Base-by-base conservation (phyloP, 2,797 vertebrate genomes). In the Lepidocolaptes lacrymiger region DNA sequence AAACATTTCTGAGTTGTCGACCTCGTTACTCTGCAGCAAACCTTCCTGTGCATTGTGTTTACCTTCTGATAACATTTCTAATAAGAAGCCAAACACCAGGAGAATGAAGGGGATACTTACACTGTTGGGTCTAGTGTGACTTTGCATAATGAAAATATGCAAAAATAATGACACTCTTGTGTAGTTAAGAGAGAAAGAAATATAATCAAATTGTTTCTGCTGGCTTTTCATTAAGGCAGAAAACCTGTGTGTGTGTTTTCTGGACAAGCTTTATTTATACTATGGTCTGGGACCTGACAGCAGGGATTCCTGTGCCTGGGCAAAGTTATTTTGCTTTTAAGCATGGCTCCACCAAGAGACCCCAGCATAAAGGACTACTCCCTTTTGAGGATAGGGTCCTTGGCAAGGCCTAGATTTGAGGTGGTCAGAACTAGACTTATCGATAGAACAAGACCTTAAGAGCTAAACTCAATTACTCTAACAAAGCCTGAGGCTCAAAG, bases 1-100 rank as follows among this genome's bases (percentile, higher is more conserved):
- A 97, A 97, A 97, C 77, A 97, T 94, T 93, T 97, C 95, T 95
- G 84, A 85, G 82, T 81, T 94, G 92, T 95, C 4, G 8, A 95
- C 69, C 78, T 95, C 8, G 27, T 97, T 96, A 97, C 95, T 93
- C 66, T 54, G 43, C 54, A 74, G 55, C 64, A 89, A 89, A 75
- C 89, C 82, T 96, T 93, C 79, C 82, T 63, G 21, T 73, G 48
- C 11, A 1, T 63, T 81, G 54, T 77, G 43, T 93, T 95, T 95
- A 48, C 71, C 37, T 94, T 82, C 68, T 72, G 63, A 79, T 90
- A 82, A 79, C 41, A 27, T 82, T 96, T 82, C 51, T 90, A 89
- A 55, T 89, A 79, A 76, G 85, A 93, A 86, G 59, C 54, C 15
- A 68, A 78, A 91, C 74, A 91, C 63, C 85, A 90, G 54, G 26